These are phyloP conservation scores for Crocuta crocuta DNA, from an alignment of 2,113 vertebrate genomes.

Conservation along the genomic window DNA sequence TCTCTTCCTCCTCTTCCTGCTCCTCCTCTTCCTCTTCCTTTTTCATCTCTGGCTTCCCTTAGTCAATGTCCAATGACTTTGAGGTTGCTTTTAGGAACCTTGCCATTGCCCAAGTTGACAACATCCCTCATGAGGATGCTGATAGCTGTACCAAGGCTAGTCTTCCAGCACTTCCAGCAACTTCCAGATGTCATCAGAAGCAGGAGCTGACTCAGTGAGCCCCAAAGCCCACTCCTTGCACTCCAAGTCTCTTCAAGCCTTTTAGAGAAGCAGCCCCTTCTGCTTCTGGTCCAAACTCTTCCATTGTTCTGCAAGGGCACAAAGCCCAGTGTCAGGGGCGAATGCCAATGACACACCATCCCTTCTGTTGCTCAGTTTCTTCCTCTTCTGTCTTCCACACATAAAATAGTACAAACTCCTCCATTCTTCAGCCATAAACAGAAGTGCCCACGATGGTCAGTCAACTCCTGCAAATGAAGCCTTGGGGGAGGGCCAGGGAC, in stretches of 20 bases:
- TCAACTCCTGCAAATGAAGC: not conserved
- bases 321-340: not conserved
- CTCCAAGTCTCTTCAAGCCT: not conserved
- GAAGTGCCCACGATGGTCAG: not conserved
- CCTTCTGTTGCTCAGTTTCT: not conserved
- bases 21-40: not conserved
- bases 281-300: not conserved
- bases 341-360: not conserved
- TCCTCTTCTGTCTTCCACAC: not conserved
- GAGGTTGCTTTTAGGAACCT: not conserved
- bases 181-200: not conserved
- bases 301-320: not conserved
- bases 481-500: not conserved
- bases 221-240: not conserved
- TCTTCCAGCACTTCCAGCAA: not conserved
- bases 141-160: no score
- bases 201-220: accelerated
- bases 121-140: not conserved
- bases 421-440: not conserved
- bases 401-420: not conserved
- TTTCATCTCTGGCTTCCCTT: not conserved
- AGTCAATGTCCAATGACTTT: not conserved
- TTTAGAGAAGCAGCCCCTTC: not conserved
- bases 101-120: accelerated
- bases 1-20: not conserved